These are phyloP conservation scores for Ptychochromis oligacanthus DNA, from an alignment of 2,113 vertebrate species.

Conservation along the genomic window DNA sequence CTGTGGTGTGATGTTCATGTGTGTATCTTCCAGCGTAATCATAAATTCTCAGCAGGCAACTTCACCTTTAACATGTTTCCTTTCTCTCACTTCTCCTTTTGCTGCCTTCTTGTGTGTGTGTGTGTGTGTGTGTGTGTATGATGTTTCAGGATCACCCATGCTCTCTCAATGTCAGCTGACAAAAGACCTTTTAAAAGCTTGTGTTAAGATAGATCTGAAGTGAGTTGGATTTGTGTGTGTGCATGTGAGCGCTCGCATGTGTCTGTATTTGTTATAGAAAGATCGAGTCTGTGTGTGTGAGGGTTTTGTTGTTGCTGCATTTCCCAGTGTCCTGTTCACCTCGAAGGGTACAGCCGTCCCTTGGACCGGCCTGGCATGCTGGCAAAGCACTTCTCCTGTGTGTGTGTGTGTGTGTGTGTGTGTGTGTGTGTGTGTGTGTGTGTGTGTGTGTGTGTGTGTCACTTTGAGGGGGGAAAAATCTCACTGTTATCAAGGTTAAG, in stretches of 20 bases:
- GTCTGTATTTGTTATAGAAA: conserved; percentile 14
- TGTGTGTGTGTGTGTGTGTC: conserved; percentile 70
- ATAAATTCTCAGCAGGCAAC: conserved; percentile 66
- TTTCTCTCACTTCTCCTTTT: conserved; percentile 72
- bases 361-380: conserved; percentile 80
- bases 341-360: conserved; percentile 80
- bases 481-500: conserved; percentile 83
- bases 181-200: conserved; percentile 73
- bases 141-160: conserved; percentile 46
- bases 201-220: conserved; percentile 70
- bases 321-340: conserved; percentile 79
- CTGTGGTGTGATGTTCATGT: conserved; percentile 36
- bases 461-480: conserved; percentile 75
- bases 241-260: not conserved
- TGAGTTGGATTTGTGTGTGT: conserved; percentile 45
- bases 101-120: conserved; percentile 3
- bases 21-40: conserved; percentile 49
- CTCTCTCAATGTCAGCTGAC: conserved; percentile 73
- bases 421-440: conserved; percentile 58
- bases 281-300: conserved; percentile 48
- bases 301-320: conserved; percentile 79
- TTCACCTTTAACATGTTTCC: conserved; percentile 63
- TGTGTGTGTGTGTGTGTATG: not conserved
- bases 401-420: conserved; percentile 56
- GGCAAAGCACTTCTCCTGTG: conserved; percentile 79